These are phyloP conservation scores for Clarias pachynema DNA, from an alignment of 2,797 vertebrate genomes.

Conservation along the genomic window DNA sequence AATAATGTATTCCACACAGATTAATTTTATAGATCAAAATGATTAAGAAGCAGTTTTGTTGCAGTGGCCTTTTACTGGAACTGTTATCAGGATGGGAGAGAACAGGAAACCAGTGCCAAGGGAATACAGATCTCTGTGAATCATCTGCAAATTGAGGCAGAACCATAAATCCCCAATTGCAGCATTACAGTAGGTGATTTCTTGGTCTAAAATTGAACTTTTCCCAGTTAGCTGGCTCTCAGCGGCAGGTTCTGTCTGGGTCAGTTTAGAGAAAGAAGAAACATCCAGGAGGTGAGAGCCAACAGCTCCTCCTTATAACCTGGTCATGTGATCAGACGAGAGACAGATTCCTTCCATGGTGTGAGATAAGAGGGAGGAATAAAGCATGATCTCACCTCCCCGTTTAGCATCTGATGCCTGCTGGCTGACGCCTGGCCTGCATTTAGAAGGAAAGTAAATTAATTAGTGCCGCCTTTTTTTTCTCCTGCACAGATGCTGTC, in stretches of 20 bases:
- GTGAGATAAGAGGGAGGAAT: background rate
- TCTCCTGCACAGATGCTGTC: constrained; percentile 67
- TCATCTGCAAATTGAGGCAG: constrained; percentile 14
- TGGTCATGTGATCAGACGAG: constrained; percentile 1
- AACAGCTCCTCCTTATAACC: constrained; percentile 1
- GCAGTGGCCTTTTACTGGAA: background rate
- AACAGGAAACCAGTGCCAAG: background rate
- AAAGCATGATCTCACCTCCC: constrained; percentile 6
- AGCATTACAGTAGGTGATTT: background rate
- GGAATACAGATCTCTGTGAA: background rate
- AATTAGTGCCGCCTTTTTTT: constrained; percentile 18
- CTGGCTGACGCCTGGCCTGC: constrained; percentile 5
- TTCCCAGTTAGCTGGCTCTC: background rate
- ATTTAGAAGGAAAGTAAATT: constrained; percentile 24
- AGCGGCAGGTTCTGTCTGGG: constrained; percentile 14
- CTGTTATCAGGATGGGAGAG: background rate
- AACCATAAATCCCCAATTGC: background rate
- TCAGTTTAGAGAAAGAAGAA: constrained; percentile 23
- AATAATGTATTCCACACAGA: background rate
- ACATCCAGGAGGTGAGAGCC: background rate
- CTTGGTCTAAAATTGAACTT: background rate
- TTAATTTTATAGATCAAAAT: background rate
- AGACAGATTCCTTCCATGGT: constrained; percentile 9
- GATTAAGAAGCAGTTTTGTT: background rate
- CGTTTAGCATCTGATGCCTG: constrained; percentile 3